Conservation (phyloP, 2,888 invertebrate species). For the Eristalis arbustorum region DNA sequence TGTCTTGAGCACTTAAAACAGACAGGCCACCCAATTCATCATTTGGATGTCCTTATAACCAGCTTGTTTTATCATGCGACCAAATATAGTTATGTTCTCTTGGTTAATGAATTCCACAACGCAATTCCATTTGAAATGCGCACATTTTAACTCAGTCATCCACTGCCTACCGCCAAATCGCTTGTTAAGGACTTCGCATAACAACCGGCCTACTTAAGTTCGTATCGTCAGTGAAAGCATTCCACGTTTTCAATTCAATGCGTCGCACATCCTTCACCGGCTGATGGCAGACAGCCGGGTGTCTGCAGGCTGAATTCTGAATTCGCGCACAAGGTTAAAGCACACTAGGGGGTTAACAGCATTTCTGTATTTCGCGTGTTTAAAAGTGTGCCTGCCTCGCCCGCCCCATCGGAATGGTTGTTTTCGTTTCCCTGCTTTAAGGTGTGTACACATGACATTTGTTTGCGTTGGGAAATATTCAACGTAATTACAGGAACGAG, state of each 20-base stretch:
- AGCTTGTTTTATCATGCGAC: too few species aligned
- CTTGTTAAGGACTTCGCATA: neutral
- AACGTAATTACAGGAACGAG: neutral
- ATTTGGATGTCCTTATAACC: too few species aligned
- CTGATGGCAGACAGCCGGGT: neutral
- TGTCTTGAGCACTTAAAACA: too few species aligned
- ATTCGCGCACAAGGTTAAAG: neutral
- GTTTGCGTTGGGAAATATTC: neutral
- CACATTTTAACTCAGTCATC: neutral
- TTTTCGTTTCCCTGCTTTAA: neutral
- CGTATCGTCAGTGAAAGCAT: neutral
- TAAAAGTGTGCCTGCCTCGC: neutral
- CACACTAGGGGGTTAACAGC: neutral
- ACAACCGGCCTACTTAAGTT: neutral
- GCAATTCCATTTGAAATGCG: neutral
- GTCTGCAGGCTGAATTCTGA: neutral
- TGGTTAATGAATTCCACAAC: neutral
- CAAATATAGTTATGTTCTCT: too few species aligned
- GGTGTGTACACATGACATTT: neutral
- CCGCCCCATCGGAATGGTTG: neutral
- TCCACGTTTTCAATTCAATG: neutral
- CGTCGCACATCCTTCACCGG: neutral
- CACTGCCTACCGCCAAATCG: neutral
- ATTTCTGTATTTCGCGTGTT: neutral
- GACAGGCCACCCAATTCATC: too few species aligned